These are phyloP conservation scores for Macaria notata DNA, from an alignment of 2,888 invertebrate species.

Conservation along the genomic window DNA sequence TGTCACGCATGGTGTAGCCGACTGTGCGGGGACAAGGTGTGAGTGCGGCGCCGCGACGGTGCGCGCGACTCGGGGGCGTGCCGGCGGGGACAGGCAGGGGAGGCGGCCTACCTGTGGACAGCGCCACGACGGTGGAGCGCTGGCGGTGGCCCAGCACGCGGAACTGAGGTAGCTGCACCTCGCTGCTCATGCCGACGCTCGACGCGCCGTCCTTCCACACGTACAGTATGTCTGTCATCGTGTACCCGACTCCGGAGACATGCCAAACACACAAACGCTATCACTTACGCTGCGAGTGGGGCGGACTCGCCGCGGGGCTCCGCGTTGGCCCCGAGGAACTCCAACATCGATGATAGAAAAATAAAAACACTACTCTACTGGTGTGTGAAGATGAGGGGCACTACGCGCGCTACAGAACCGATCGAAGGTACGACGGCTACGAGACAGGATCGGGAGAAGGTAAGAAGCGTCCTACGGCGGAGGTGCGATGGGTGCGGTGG, in stretches of 20 bases:
- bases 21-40: conserved; percentile 80
- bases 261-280: conserved; percentile 81
- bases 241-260: conserved; percentile 94
- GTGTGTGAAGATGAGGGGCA: conserved; percentile 26
- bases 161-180: conserved; percentile 96
- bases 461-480: conserved; percentile 1
- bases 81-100: conserved; percentile 21
- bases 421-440: neutral
- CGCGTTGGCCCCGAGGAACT: conserved; percentile 22
- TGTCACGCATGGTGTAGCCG: conserved; percentile 97
- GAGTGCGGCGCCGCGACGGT: conserved; percentile 43
- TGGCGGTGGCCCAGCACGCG: conserved; percentile 96
- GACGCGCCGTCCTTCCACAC: conserved; percentile 94
- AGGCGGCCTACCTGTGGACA: conserved; percentile 90
- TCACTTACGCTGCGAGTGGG: conserved; percentile 51
- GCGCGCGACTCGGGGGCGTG: conserved; percentile 17
- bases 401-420: conserved; percentile 17
- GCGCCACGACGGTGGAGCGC: conserved; percentile 93
- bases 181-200: conserved; percentile 94
- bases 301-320: conserved; percentile 24
- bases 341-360: conserved; percentile 37
- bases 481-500: conserved; percentile 11
- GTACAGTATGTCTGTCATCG: conserved; percentile 98
- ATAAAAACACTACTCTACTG: conserved; percentile 33
- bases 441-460: conserved; percentile 7